Evolutionary conservation across 2,113 vertebrate genomes (phyloP).

Genomic region (Psammodynastes pulverulentus): DNA sequence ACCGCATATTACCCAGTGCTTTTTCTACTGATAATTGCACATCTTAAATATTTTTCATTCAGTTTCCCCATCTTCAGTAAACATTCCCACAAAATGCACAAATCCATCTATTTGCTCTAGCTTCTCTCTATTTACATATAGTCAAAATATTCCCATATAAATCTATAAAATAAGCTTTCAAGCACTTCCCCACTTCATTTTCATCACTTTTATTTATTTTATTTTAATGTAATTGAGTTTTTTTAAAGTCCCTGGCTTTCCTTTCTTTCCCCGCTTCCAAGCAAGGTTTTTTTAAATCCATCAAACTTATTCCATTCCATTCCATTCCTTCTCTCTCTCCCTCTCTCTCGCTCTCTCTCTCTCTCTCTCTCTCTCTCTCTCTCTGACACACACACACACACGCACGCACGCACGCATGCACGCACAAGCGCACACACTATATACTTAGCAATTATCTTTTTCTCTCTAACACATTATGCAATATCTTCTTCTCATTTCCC

Average conservation of each 20-base stretch:
- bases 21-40: too few relatives aligned
- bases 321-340: too few relatives aligned
- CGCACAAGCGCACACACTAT: too few relatives aligned
- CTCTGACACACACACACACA: too few relatives aligned
- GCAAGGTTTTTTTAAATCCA: neutral
- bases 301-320: neutral
- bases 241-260: neutral
- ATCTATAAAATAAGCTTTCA: neutral
- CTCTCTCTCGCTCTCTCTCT: too few relatives aligned
- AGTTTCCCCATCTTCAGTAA: neutral
- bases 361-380: too few relatives aligned
- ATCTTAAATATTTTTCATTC: too few relatives aligned
- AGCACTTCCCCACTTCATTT: neutral
- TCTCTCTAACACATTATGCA: too few relatives aligned
- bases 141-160: neutral
- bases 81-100: neutral
- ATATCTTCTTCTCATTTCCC: neutral
- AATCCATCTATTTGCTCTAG: neutral
- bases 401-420: too few relatives aligned
- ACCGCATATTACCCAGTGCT: too few relatives aligned
- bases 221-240: neutral
- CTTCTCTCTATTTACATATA: neutral
- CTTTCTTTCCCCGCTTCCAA: neutral
- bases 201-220: neutral
- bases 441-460: too few relatives aligned